These are phyloP conservation scores for Acanthopagrus latus DNA, from an alignment of 2,797 vertebrate genomes.

Conservation along the genomic window DNA sequence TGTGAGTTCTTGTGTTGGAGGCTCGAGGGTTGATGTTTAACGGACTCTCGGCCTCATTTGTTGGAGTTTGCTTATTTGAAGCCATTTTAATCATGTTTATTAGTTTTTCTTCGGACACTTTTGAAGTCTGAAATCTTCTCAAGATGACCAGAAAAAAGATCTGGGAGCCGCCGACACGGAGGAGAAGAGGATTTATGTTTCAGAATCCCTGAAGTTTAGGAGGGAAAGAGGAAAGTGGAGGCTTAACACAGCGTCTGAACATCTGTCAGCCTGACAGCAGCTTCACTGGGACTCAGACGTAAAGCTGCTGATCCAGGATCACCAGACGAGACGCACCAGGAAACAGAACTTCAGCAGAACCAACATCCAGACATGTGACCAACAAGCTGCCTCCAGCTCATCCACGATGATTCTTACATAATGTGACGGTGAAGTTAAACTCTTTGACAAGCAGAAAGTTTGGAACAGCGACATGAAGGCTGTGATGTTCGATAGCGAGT, in stretches of 20 bases:
- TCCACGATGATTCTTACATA: constrained; percentile 30
- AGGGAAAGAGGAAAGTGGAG: constrained; percentile 20
- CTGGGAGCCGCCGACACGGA: constrained; percentile 6
- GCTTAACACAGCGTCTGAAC: constrained; percentile 45
- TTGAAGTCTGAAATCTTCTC: background rate
- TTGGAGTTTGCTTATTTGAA: background rate
- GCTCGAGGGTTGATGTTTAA: no score
- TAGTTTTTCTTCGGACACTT: no score
- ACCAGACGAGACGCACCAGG: background rate
- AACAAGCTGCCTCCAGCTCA: constrained; percentile 19
- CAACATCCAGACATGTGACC: background rate
- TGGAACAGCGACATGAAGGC: constrained; percentile 3
- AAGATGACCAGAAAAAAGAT: background rate
- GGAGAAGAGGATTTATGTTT: constrained; percentile 37
- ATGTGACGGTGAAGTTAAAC: constrained; percentile 24
- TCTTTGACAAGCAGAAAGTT: constrained; percentile 36
- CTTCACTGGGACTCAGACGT: constrained; percentile 26
- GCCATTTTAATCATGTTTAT: background rate
- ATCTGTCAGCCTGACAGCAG: constrained; percentile 47
- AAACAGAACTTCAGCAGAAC: background rate
- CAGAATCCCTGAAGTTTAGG: constrained; percentile 37
- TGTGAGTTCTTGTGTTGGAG: background rate
- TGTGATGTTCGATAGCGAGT: constrained; percentile 29
- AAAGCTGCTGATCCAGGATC: constrained; percentile 67
- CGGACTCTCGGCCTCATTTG: no score